Evolutionary conservation across 2,113 vertebrate genomes (phyloP), one percentile per base, ranked within the genome.

Genomic region (Aegypius monachus): DNA sequence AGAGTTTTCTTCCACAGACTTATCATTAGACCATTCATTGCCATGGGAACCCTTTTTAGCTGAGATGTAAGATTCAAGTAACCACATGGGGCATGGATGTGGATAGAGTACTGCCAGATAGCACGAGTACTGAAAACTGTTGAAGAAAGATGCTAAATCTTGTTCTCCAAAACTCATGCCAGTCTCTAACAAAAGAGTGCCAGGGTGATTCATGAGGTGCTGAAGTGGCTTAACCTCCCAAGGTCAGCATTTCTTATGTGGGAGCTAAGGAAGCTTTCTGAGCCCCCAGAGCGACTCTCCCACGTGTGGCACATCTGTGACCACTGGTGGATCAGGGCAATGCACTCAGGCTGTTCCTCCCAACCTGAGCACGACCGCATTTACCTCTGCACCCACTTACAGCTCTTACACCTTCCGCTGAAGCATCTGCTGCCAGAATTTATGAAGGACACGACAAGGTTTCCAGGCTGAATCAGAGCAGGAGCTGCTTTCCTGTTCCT

Each of bases 21-120:
- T 81, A 61, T 65, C 55, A 93, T 78, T 70, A 25, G 9, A 77
- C 26, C 8, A 21, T 91, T 94, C 77, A 95, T 95, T 95, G 78
- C 87, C 81, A 91, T 94, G 81, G 91, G 92, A 97, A 96, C 70
- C 9, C 61, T 65, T 91, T 92, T 65, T 47, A 94, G 40, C 66
- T 61, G 73, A 82, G 58, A 90, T 18, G 9, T 40, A 89, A 63
- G 74, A 50, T 78, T 91, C 34, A 61, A 86, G 87, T 84, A 90
- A 40, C 56, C 66, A 42, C 89, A 72, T 65, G 62, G 58, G 71
- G 34, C 61, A 43, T 52, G n/a, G 32, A 47, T 81, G 32, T 29
- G 36, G 56, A 23, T 52, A 43, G 48, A 63, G 38, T 52, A 68
- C 48, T 87, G 75, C 66, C 74, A 90, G 84, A 82, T 26, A 75